Conservation (phyloP, 2,797 vertebrate species). For the Yasuhikotakia modesta region DNA sequence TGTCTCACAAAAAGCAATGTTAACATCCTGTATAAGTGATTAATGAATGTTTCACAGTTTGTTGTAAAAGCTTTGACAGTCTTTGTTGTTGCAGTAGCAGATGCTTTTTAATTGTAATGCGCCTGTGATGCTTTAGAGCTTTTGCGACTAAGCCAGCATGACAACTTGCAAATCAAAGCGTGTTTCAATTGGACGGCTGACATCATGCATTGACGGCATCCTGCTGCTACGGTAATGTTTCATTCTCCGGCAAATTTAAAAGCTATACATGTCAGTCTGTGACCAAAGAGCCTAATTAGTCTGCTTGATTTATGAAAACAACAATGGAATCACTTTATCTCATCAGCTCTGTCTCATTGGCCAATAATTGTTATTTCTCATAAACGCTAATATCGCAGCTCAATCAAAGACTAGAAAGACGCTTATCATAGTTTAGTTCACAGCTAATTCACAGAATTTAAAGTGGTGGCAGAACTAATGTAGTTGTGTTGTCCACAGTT, state of each 20-base stretch:
- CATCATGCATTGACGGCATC: constrained; percentile 30
- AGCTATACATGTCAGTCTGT: constrained; percentile 51
- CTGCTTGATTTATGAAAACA: constrained; percentile 63
- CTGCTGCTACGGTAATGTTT: constrained; percentile 55
- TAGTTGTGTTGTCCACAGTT: constrained; percentile 11
- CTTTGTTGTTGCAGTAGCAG: constrained; percentile 45
- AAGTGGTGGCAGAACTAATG: constrained; percentile 11
- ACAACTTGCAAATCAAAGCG: constrained; percentile 51
- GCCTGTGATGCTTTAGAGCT: constrained; percentile 36
- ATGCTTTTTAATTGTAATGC: constrained; percentile 48
- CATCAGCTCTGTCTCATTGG: constrained; percentile 21
- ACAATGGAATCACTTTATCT: constrained; percentile 50
- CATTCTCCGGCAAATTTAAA: constrained; percentile 45
- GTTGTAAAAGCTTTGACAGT: constrained; percentile 38
- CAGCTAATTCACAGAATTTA: constrained; percentile 23
- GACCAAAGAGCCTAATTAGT: constrained; percentile 63
- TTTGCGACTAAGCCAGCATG: constrained; percentile 43
- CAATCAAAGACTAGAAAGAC: constrained; percentile 40
- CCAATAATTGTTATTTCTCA: constrained; percentile 20
- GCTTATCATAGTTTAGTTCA: constrained; percentile 42
- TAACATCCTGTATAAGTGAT: constrained; percentile 35
- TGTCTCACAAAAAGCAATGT: constrained; percentile 9
- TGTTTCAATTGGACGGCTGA: constrained; percentile 34
- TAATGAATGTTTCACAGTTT: constrained; percentile 44
- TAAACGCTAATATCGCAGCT: constrained; percentile 39